Percentiles rank a stretch among this genome's conserved stretches.
Evolutionary conservation across 1,140 invertebrate genomes (phyloP).

Genomic region (Caenorhabditis remanei): DNA sequence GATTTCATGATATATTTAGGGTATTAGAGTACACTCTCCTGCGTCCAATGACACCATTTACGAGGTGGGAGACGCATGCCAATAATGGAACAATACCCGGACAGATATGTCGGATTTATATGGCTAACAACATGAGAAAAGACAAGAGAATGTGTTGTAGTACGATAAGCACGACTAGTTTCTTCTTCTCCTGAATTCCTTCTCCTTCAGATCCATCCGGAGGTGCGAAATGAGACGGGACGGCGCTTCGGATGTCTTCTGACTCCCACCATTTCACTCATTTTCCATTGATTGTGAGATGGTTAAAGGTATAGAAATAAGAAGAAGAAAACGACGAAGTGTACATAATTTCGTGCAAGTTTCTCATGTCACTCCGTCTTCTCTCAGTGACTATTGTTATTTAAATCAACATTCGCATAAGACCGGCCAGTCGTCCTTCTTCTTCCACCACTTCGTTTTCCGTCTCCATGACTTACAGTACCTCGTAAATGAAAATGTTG

Average conservation of each 20-base stretch:
- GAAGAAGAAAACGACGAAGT: background rate
- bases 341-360: conserved; percentile 42
- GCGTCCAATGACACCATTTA: conserved; percentile 43
- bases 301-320: background rate
- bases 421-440: conserved; percentile 29
- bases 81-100: conserved; percentile 32
- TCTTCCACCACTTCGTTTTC: conserved; percentile 5
- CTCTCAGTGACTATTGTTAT: conserved; percentile 44
- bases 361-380: conserved; percentile 40
- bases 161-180: conserved; percentile 49
- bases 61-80: conserved; percentile 25
- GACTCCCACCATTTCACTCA: background rate
- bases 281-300: conserved; percentile 44
- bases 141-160: conserved; percentile 12
- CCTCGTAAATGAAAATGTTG: conserved; percentile 56
- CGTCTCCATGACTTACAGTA: conserved; percentile 55
- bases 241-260: conserved; percentile 9
- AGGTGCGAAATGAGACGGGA: conserved; percentile 52
- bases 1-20: conserved; percentile 53
- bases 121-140: background rate
- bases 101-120: conserved; percentile 36
- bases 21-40: conserved; percentile 51
- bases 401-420: conserved; percentile 52
- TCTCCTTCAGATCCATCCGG: background rate
- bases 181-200: background rate